A percentile compares a stretch with the other conserved stretches of the same genome.
These are phyloP conservation scores for Astreopora myriophthalma DNA, from an alignment of 64 coral and sea anemone genomes.

Conservation along the genomic window DNA sequence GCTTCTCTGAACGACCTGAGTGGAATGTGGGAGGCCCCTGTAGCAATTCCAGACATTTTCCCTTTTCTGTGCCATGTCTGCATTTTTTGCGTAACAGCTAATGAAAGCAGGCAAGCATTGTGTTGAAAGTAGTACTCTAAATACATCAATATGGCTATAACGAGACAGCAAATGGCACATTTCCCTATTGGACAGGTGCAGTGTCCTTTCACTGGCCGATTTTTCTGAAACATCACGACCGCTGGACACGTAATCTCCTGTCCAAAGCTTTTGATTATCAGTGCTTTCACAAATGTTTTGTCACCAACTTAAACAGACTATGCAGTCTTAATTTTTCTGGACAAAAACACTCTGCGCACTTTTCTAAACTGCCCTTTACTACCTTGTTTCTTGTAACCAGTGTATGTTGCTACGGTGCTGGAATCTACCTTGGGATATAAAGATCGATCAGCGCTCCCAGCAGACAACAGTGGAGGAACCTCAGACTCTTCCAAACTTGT, in stretches of 20 bases:
- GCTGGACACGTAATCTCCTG: slow-evolving; percentile 22
- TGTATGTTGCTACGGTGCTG: neutral
- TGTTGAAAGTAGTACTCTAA: neutral
- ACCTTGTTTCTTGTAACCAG: slow-evolving; percentile 44
- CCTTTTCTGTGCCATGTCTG: slow-evolving; percentile 17
- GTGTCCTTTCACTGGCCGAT: slow-evolving; percentile 45
- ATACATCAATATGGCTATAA: neutral
- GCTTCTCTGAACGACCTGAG: neutral
- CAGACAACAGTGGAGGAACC: slow-evolving; percentile 3
- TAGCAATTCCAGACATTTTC: slow-evolving; percentile 7
- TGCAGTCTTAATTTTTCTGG: slow-evolving; percentile 50
- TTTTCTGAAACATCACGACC: slow-evolving; percentile 39
- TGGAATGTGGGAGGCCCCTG: slow-evolving; percentile 2
- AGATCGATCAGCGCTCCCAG: slow-evolving; percentile 49
- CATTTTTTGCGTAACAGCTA: slow-evolving; percentile 1
- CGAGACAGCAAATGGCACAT: neutral
- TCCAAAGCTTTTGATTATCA: slow-evolving; percentile 54
- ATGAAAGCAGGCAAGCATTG: slow-evolving; percentile 2
- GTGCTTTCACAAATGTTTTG: slow-evolving; percentile 52
- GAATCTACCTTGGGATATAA: slow-evolving; percentile 61
- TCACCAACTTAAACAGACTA: slow-evolving; percentile 3
- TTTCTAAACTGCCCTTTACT: slow-evolving; percentile 65
- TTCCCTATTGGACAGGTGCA: slow-evolving; percentile 50
- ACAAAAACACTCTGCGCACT: slow-evolving; percentile 27
- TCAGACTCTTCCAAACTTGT: slow-evolving; percentile 51